Base-by-base conservation (phyloP, 2,797 vertebrate species). In the Cuniculus paca region DNA sequence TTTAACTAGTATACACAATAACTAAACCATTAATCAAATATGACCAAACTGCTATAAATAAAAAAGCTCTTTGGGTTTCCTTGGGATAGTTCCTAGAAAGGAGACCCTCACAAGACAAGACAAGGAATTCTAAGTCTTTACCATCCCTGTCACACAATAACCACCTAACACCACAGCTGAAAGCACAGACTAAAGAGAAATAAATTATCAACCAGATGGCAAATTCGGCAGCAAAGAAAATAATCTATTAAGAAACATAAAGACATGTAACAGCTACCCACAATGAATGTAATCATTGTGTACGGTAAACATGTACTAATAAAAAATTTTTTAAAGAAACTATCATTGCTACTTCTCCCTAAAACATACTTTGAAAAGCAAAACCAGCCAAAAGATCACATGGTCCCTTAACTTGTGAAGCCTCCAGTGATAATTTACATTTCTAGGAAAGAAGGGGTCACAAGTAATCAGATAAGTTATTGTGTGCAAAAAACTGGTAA, bases 11-110 rank as follows among this genome's bases (percentile, higher is more conserved):
- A 84, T n/a, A 74, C 6, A 12, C 75, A 77, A 31, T 48, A 82
- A 95, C 82, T 54, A 86, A 97, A 42, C 17, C 45, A 54, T 34
- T 89, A 65, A 78, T 56, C 68, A 50, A 82, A 94, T 34, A 54
- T 24, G 56, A 80, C 14, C 81, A 85, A 80, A 87, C 34, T 20
- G 17, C 74, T 81, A 48, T 2, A 2, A 94, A 94, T 65, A 17
- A 54, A 54, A 54, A 82, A 20, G 58, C 10, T 68, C 13, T 52
- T 56, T 79, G 50, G 50, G 34, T 85, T 96, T 93, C 68, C 79
- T 77, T 68, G 72, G 42, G 36, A 50, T 61, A 90, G n/a, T 84
- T 88, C 86, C 65, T 85, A 82, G 72, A 95, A 96, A 97, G 75
- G 87, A 84, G 34, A 58, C 2, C 60, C 52, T 61, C 82, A 65